Conservation (phyloP, 1,140 invertebrate species). For the Heterodera carotae region DNA sequence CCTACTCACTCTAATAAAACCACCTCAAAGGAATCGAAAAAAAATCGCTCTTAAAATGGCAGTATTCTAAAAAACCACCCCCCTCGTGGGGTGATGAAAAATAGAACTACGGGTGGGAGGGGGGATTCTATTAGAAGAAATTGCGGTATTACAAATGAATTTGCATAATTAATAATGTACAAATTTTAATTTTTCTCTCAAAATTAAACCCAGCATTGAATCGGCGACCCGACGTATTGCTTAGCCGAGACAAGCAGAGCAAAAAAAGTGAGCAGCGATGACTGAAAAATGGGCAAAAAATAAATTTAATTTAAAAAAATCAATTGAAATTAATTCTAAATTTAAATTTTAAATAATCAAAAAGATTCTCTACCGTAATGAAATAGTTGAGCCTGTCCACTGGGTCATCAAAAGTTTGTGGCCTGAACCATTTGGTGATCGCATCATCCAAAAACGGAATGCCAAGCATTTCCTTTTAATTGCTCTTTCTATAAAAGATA, state of each 20-base stretch:
- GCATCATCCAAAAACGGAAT: conserved; percentile 63
- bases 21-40: too few relatives aligned
- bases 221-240: conserved; percentile 60
- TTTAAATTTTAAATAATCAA: background rate
- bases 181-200: background rate
- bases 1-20: too few relatives aligned
- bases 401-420: conserved; percentile 62
- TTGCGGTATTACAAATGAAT: too few relatives aligned
- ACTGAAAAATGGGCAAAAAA: conserved; percentile 25
- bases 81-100: too few relatives aligned
- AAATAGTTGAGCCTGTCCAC: conserved; percentile 54
- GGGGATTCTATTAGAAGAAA: too few relatives aligned
- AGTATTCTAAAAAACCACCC: too few relatives aligned
- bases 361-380: conserved; percentile 25
- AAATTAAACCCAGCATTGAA: conserved; percentile 31
- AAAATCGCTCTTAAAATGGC: too few relatives aligned
- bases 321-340: background rate
- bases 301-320: background rate
- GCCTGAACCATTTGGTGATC: conserved; percentile 57
- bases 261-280: conserved; percentile 61
- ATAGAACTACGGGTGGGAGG: too few relatives aligned
- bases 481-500: conserved; percentile 12
- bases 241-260: conserved; percentile 64
- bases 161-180: too few relatives aligned
- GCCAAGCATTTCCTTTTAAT: conserved; percentile 64